Evolutionary conservation across 2,797 vertebrate genomes (phyloP), one percentile per base, ranked within the genome.

Genomic region (Acanthopagrus latus): DNA sequence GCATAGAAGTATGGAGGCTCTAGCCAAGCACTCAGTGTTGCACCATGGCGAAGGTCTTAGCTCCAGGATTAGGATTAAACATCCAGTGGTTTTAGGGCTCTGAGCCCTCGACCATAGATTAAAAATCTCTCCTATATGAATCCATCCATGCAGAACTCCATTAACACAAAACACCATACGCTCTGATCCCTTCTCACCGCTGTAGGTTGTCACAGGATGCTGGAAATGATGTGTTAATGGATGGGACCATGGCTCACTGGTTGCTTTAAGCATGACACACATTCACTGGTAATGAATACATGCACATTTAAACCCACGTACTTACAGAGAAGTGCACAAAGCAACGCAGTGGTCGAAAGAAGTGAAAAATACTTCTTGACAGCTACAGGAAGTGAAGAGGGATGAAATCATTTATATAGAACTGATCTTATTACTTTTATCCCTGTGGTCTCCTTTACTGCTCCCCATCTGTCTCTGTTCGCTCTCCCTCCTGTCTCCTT

Each of bases 31-130:
- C 67, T 85, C 69, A 44, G 44, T 5, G 48, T 51, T 74, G 33
- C 46, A 78, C 25, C 43, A 51, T 52, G 41, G 48, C 50, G 27
- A 55, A 85, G 84, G 76, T 90, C 6, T 89, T 87, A 84, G 69
- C 77, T 76, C 43, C 64, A 86, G 89, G 90, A 92, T 92, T 93
- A 93, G 89, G 91, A 93, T 91, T 94, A 92, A 87, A 83, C 51
- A 52, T 78, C 72, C 57, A 71, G 63, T 66, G 86, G 80, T 86
- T 68, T 83, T 74, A 83, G 56, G 74, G 80, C 81, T 60, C 64
- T 74, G 77, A 84, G 65, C 73, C 68, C 18, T 82, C 41, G 17
- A 71, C 64, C 48, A 58, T 83, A 90, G 86, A 90, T 91, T 88
- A 88, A 79, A 86, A 89, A 89, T 74, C 88, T 89, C 5, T 79